A percentile compares a stretch with the other conserved stretches of the same genome.
These are phyloP conservation scores for Epinephelus moara DNA, from an alignment of 2,113 vertebrate genomes.

Conservation along the genomic window DNA sequence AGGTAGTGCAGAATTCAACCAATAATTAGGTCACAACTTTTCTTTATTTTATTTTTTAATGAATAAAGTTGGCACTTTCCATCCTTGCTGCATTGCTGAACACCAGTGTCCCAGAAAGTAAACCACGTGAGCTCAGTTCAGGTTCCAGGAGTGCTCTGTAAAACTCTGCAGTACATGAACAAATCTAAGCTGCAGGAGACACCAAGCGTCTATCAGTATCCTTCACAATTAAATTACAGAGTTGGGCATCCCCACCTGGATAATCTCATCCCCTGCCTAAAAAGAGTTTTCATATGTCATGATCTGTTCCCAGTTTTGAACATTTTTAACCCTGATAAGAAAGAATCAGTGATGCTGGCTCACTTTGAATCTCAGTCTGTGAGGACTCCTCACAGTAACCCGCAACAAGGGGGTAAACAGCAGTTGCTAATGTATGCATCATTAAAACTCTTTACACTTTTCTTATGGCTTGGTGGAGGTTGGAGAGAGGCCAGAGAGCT, in stretches of 20 bases:
- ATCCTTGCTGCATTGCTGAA: background rate
- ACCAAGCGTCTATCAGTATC: background rate
- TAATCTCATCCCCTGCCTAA: background rate
- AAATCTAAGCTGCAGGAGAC: background rate
- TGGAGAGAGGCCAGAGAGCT: conserved; percentile 44
- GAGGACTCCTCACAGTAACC: background rate
- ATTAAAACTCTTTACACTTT: conserved; percentile 34
- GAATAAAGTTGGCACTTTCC: background rate
- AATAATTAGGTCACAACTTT: too few relatives aligned
- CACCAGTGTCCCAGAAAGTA: conserved; percentile 1
- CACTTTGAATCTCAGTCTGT: conserved; percentile 4
- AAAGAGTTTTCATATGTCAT: background rate
- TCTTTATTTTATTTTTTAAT: background rate
- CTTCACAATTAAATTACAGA: conserved; percentile 12
- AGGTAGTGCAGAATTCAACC: background rate
- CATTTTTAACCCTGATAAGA: conserved; percentile 14
- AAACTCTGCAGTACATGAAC: conserved; percentile 6
- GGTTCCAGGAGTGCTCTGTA: background rate
- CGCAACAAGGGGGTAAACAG: conserved; percentile 13
- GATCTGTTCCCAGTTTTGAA: background rate
- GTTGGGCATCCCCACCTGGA: conserved; percentile 9
- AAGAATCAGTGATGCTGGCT: background rate
- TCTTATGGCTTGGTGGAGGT: conserved; percentile 31
- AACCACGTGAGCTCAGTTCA: background rate
- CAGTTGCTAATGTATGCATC: conserved; percentile 23